Conservation (phyloP, 1,140 invertebrate species). For the Drosophila albomicans region DNA sequence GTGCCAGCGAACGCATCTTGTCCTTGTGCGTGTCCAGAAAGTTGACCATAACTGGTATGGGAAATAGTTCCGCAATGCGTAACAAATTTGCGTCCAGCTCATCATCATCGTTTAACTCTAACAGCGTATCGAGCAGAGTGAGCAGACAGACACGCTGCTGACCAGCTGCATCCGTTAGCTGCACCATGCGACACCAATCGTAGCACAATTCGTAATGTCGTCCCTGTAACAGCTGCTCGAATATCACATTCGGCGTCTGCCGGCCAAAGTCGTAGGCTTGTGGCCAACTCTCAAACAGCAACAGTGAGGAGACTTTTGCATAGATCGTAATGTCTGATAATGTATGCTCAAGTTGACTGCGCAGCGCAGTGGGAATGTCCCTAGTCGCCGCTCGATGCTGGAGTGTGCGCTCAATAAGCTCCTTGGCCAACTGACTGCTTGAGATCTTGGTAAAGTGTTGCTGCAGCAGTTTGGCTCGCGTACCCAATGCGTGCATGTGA, state of each 20-base stretch:
- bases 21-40: slow-evolving; percentile 88
- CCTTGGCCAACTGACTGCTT: slow-evolving; percentile 69
- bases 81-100: slow-evolving; percentile 85
- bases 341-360: slow-evolving; percentile 75
- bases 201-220: slow-evolving; percentile 87
- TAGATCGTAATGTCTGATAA: slow-evolving; percentile 86
- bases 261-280: slow-evolving; percentile 85
- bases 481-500: slow-evolving; percentile 68
- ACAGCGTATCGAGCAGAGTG: slow-evolving; percentile 58
- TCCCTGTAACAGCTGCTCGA: slow-evolving; percentile 85
- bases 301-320: slow-evolving; percentile 81
- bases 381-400: slow-evolving; percentile 61
- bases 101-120: slow-evolving; percentile 65
- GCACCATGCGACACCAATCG: slow-evolving; percentile 87
- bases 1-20: slow-evolving; percentile 87
- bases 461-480: slow-evolving; percentile 77
- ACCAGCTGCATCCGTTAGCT: slow-evolving; percentile 78
- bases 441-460: slow-evolving; percentile 79
- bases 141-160: slow-evolving; percentile 64
- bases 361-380: slow-evolving; percentile 67
- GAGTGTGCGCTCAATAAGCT: slow-evolving; percentile 73
- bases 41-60: slow-evolving; percentile 86
- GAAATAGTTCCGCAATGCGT: slow-evolving; percentile 78
- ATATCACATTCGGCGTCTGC: slow-evolving; percentile 85
- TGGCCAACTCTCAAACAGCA: slow-evolving; percentile 85